phyloP scores from a whole-genome alignment of 2,797 vertebrate species.

The Coccyzus lansbergi region DNA sequence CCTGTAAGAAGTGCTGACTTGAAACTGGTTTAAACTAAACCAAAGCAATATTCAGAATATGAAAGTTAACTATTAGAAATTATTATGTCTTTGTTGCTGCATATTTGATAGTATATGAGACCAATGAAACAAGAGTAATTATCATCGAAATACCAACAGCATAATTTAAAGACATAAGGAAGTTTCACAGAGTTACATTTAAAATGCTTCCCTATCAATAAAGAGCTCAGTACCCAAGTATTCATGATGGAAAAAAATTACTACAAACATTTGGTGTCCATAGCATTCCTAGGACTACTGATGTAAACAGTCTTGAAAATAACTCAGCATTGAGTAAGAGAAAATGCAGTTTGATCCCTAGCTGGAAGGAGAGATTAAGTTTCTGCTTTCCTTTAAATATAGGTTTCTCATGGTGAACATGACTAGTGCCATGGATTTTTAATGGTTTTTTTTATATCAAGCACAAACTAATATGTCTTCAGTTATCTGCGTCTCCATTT shows the following conservation, averaged over 20 bases:
- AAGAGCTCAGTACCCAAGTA: rapidly evolving
- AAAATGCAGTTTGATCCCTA: neutral
- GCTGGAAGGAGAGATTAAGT: neutral
- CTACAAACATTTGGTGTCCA: neutral
- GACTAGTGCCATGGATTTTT: rapidly evolving
- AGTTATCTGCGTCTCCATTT: neutral
- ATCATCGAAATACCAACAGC: neutral
- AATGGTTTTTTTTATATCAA: rapidly evolving
- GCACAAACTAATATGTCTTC: neutral
- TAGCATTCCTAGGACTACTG: rapidly evolving
- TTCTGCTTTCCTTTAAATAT: neutral
- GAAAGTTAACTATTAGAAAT: neutral
- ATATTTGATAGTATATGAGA: neutral
- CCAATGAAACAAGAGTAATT: neutral
- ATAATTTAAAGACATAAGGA: neutral
- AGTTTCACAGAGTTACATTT: neutral
- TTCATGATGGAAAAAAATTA: neutral
- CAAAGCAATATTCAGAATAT: neutral
- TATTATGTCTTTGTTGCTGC: neutral
- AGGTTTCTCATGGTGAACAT: neutral
- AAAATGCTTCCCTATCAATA: neutral
- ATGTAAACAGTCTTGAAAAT: neutral
- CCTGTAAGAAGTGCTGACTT: neutral
- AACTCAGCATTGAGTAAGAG: neutral
- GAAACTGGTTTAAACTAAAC: neutral